phyloP scores from a whole-genome alignment of 2,888 invertebrate genomes.

The Crocallis elinguaria region DNA sequence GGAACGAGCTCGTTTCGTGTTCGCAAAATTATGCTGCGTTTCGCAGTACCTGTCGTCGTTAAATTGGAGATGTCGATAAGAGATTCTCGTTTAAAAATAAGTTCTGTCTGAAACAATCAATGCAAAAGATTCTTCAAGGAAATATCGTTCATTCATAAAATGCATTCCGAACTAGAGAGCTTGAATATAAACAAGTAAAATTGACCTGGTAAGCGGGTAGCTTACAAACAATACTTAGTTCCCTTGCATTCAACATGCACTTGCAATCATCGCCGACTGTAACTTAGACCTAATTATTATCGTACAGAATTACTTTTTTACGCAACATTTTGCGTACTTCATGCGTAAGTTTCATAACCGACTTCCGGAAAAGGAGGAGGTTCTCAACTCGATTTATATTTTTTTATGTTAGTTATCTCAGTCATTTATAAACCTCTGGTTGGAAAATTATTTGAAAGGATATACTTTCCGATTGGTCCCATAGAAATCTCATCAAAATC shows the following conservation, averaged over 20 bases:
- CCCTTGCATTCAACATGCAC: conserved; percentile 27
- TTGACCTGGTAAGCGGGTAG: conserved; percentile 22
- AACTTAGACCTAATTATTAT: conserved; percentile 20
- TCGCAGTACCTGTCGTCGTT: no score
- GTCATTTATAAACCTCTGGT: no score
- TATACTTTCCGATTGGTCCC: no score
- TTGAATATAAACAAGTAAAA: conserved; percentile 24
- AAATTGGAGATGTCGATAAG: no score
- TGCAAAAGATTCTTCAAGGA: background rate
- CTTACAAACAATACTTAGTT: conserved; percentile 23
- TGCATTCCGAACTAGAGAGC: conserved; percentile 1
- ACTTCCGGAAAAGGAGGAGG: no score
- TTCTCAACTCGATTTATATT: no score
- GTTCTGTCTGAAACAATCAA: background rate
- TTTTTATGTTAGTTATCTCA: no score
- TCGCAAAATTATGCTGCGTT: background rate
- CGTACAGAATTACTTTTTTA: background rate
- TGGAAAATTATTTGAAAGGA: no score
- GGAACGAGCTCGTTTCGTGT: conserved; percentile 16
- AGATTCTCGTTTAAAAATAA: background rate
- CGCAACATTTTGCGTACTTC: background rate
- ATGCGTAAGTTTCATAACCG: no score
- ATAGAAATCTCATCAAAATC: no score
- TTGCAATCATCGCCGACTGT: conserved; percentile 20
- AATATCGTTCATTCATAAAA: conserved; percentile 8